Evolutionary conservation across 2,797 vertebrate species (phyloP), one percentile per base, ranked within the genome.

Genomic region (Paramormyrops hopkinsi): DNA sequence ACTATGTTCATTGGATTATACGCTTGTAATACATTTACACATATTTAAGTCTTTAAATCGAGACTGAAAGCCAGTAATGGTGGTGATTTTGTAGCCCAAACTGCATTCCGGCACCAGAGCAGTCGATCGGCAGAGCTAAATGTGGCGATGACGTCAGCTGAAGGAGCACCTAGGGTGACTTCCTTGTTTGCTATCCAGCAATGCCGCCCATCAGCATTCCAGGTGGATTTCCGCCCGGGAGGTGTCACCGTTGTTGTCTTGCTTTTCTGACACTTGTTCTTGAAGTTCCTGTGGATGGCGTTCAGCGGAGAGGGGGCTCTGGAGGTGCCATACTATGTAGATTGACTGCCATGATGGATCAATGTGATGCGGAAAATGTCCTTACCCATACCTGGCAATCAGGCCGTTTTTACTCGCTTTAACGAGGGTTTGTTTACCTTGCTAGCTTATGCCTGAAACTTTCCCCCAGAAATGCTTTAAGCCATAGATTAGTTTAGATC

Each of bases 161-260:
- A 37, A 73, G 29, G 69, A 29, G 11, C 19, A 62, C 22, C 12
- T 25, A 4, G 46, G 59, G 53, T 25, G 46, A 90, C 79, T 90
- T 90, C 87, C 87, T 82, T 11, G 76, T 90, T 79, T 29, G 19
- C 11, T 8, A n/a, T 86, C 48, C 62, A 54, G 54, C 88, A 69
- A 88, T 88, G 89, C 59, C 51, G 46, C 87, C 88, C 1, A 56
- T 88, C 89, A n/a, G 69, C 79, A 88, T 90, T 90, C 89, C 87
- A 25, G 87, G 17, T 33, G 2, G 59, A 6, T 53, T 65, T 73
- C 73, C 62, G 51, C 41, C 76, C 3, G 17, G 76, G 76, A 82
- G 76, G 76, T 46, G 76, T 82, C 2, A 46, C 76, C 0, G 2
- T 6, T 22, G 76, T 1, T 1, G 19, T 22, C 76, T 82, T 82